These are phyloP conservation scores for Melanotus villosus DNA, from an alignment of 2,888 invertebrate species.

Conservation along the genomic window DNA sequence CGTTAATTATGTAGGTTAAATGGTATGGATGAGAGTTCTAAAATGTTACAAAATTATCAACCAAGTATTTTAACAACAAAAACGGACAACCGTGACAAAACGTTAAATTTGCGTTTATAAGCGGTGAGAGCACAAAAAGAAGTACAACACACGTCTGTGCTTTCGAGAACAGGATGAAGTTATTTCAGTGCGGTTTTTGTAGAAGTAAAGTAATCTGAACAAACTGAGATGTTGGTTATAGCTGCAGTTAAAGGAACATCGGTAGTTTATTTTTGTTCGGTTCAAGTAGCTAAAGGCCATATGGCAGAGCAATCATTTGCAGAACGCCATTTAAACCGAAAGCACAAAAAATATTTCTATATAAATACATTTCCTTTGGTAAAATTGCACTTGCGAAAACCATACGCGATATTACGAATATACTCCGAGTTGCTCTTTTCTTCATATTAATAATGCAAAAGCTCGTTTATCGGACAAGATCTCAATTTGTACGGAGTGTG, in stretches of 20 bases:
- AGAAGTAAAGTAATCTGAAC: neutral
- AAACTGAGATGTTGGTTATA: neutral
- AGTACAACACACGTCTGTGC: no score
- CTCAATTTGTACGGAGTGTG: constrained; percentile 28
- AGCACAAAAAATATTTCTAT: neutral
- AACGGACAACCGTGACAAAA: neutral
- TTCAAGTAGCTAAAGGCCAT: constrained; percentile 1
- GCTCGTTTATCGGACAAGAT: constrained; percentile 33
- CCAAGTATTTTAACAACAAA: neutral
- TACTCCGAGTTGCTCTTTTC: constrained; percentile 9
- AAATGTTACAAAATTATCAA: neutral
- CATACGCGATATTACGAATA: no score
- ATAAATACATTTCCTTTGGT: no score
- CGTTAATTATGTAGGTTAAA: constrained; percentile 15
- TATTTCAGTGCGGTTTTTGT: no score
- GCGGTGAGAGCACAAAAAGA: neutral
- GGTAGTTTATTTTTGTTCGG: neutral
- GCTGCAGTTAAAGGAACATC: neutral
- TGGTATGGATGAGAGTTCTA: neutral
- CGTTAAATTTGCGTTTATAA: neutral
- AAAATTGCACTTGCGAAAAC: neutral
- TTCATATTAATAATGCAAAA: constrained; percentile 17
- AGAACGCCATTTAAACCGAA: neutral
- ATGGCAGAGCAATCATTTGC: neutral
- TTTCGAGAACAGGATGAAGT: no score